Evolutionary conservation across 2,113 vertebrate genomes (phyloP).

Genomic region (Ictalurus punctatus): DNA sequence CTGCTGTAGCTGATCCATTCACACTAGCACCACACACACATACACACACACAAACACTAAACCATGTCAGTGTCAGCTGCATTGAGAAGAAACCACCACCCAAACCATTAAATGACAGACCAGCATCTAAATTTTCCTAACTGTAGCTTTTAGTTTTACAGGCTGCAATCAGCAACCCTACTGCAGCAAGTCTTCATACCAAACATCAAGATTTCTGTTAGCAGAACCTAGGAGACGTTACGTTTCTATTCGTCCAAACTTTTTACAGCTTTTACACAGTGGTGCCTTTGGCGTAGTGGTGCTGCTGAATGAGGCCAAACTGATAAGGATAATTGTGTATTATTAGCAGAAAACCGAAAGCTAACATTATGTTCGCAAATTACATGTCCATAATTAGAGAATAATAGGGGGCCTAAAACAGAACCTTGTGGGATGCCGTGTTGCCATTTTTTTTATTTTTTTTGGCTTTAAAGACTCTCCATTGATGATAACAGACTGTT

Average conservation of each 20-base stretch:
- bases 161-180: background rate
- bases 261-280: background rate
- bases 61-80: background rate
- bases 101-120: constrained; percentile 4
- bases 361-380: background rate
- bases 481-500: background rate
- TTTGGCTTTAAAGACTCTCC: background rate
- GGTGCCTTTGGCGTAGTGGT: too few species aligned
- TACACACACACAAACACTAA: background rate
- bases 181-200: background rate
- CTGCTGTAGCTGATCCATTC: background rate
- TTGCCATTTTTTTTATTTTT: background rate
- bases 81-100: background rate
- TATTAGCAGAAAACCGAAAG: background rate
- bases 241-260: background rate
- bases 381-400: background rate
- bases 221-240: background rate
- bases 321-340: constrained; percentile 8
- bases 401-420: background rate
- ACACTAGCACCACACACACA: background rate
- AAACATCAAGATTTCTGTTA: background rate
- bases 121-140: background rate
- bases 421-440: constrained; percentile 5
- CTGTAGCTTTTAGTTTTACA: constrained; percentile 1
- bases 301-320: background rate